Evolutionary conservation across 92 coral and sea anemone species (phyloP), one percentile per base, ranked within the genome.

Genomic region (Scolanthus callimorphus): DNA sequence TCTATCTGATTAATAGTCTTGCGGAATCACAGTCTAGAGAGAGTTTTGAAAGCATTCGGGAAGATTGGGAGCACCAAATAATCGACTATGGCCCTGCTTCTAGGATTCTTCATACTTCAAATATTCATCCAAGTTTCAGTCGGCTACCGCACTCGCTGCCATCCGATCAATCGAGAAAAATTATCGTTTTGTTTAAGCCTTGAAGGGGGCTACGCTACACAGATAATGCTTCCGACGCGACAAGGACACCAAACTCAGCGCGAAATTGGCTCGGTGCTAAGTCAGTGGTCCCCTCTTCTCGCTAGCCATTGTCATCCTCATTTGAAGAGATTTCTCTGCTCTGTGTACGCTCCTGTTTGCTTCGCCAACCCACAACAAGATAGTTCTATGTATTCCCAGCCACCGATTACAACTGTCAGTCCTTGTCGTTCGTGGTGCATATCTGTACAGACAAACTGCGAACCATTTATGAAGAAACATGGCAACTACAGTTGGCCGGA

Each of bases 321-420:
- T 59, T 29, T 69, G 43, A 69, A 44, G 45, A 29, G 11, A 4
- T 69, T 69, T 28, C 76, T 69, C 28, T 69, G 76, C 29, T 47
- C 60, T 21, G 60, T 55, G 2, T 69, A 41, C 56, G 66, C 66
- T 1, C 76, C 76, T 13, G 67, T 69, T 3, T 69, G 76, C 76
- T 55, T 69, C n/a, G n/a, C n/a, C n/a, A n/a, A n/a, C n/a, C n/a
- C n/a, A n/a, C n/a, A n/a, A n/a, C n/a, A n/a, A n/a, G n/a, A n/a
- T n/a, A n/a, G n/a, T n/a, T n/a, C n/a, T n/a, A n/a, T n/a, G n/a
- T n/a, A n/a, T n/a, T n/a, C n/a, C n/a, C n/a, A n/a, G n/a, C n/a
- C n/a, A n/a, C n/a, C n/a, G n/a, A n/a, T n/a, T n/a, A n/a, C n/a
- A n/a, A n/a, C 21, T 11, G 44, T 69, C 4, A 21, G 44, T 10